phyloP scores from a whole-genome alignment of 2,797 vertebrate genomes.

The Sternarchorhynchus goeldii region DNA sequence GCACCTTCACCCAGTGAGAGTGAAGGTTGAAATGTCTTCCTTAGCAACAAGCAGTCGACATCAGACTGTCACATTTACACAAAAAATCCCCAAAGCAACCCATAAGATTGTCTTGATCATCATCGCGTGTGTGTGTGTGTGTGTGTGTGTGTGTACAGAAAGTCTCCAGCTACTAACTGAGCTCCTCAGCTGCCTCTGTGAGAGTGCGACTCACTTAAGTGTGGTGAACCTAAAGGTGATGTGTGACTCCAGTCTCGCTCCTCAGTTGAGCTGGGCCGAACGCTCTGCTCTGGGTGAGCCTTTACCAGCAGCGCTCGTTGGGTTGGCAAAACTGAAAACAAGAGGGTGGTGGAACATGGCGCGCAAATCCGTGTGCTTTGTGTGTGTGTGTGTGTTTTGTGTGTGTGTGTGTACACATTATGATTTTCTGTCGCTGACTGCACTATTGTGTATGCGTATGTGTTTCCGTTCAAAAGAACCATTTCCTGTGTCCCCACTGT shows the following conservation, averaged over 20 bases:
- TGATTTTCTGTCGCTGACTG: constrained; percentile 18
- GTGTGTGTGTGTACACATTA: not conserved
- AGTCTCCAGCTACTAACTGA: constrained; percentile 37
- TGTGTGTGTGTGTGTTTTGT: constrained; percentile 8
- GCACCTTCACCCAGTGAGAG: not conserved
- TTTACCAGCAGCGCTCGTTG: not conserved
- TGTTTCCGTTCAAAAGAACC: constrained; percentile 17
- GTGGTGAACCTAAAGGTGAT: constrained; percentile 22
- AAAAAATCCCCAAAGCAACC: constrained; percentile 9
- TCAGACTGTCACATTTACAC: constrained; percentile 35
- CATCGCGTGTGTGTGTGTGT: not conserved
- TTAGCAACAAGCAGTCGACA: constrained; percentile 50
- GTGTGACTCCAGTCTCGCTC: constrained; percentile 37
- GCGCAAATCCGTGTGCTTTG: constrained; percentile 38
- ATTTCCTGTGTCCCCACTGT: too few relatives aligned
- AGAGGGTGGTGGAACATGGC: constrained; percentile 20
- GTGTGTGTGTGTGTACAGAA: constrained; percentile 39
- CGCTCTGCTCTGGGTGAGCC: constrained; percentile 8
- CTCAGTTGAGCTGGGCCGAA: constrained; percentile 36
- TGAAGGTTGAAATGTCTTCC: constrained; percentile 30
- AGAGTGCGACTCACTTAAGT: constrained; percentile 37
- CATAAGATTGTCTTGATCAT: constrained; percentile 52
- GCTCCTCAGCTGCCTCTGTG: constrained; percentile 31
- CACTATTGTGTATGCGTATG: constrained; percentile 6
- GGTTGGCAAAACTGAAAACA: constrained; percentile 8